phyloP scores from a whole-genome alignment of 2,797 vertebrate genomes.

The Oryzias dopingdopingensis region DNA sequence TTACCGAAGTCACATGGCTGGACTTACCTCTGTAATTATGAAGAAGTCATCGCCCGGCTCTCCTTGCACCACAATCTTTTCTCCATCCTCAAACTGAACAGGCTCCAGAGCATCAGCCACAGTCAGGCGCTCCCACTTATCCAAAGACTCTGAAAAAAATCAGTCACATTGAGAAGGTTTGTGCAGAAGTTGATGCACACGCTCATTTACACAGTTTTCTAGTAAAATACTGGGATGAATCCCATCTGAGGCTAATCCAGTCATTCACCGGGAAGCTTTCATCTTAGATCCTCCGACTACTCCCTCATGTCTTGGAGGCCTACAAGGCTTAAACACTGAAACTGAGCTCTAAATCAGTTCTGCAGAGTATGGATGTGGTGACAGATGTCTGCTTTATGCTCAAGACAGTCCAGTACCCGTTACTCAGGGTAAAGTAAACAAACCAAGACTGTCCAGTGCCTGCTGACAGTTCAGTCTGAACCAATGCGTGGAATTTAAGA shows the following conservation, averaged over 20 bases:
- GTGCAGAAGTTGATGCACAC: background rate
- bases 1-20: background rate
- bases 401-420: background rate
- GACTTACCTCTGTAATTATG: constrained; percentile 82
- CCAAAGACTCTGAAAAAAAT: constrained; percentile 86
- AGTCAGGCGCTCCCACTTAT: constrained; percentile 97
- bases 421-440: background rate
- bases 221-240: constrained; percentile 5
- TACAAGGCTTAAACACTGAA: constrained; percentile 30
- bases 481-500: background rate
- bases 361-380: constrained; percentile 23
- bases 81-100: constrained; percentile 95
- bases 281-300: constrained; percentile 11
- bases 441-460: constrained; percentile 1
- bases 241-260: constrained; percentile 48
- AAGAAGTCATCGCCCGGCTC: constrained; percentile 98
- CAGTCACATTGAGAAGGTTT: constrained; percentile 7
- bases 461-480: background rate
- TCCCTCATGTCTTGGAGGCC: constrained; percentile 22
- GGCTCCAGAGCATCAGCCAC: constrained; percentile 95
- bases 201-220: background rate
- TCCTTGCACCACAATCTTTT: constrained; percentile 98
- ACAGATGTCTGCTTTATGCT: constrained; percentile 20
- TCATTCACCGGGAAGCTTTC: constrained; percentile 49
- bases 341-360: constrained; percentile 23